Conservation (phyloP, 1,140 invertebrate species). For the Zaprionus ornatus region DNA sequence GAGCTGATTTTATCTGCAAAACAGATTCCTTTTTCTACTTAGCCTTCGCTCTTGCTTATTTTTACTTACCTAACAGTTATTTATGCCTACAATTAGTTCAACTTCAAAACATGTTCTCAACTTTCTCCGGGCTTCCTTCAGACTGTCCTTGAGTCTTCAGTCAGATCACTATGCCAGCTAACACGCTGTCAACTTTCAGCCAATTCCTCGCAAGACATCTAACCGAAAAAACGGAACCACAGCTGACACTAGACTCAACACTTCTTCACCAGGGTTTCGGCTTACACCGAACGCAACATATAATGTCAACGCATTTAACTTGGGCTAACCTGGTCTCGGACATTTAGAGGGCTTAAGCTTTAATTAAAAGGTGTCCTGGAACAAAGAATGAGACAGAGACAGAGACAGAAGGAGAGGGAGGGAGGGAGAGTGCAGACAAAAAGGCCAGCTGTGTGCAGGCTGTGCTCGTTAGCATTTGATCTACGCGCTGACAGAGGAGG, state of each 20-base stretch:
- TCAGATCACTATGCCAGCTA: background rate
- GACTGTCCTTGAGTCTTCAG: background rate
- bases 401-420: background rate
- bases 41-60: background rate
- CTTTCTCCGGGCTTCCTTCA: background rate
- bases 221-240: background rate
- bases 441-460: constrained; percentile 48
- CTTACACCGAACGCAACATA: constrained; percentile 55
- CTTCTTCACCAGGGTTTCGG: constrained; percentile 37
- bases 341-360: constrained; percentile 79
- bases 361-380: constrained; percentile 66
- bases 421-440: background rate
- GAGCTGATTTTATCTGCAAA: too few relatives aligned
- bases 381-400: background rate
- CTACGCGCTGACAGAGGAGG: constrained; percentile 62
- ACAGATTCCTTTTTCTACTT: background rate
- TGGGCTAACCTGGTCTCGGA: constrained; percentile 61
- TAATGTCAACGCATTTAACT: constrained; percentile 78
- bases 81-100: background rate
- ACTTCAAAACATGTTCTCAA: background rate
- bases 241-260: constrained; percentile 25
- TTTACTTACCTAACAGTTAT: background rate
- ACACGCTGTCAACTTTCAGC: background rate
- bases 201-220: background rate
- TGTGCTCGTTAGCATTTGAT: constrained; percentile 67